Base-by-base conservation (phyloP, 2,797 vertebrate species). In the Sebastes vulpes region DNA sequence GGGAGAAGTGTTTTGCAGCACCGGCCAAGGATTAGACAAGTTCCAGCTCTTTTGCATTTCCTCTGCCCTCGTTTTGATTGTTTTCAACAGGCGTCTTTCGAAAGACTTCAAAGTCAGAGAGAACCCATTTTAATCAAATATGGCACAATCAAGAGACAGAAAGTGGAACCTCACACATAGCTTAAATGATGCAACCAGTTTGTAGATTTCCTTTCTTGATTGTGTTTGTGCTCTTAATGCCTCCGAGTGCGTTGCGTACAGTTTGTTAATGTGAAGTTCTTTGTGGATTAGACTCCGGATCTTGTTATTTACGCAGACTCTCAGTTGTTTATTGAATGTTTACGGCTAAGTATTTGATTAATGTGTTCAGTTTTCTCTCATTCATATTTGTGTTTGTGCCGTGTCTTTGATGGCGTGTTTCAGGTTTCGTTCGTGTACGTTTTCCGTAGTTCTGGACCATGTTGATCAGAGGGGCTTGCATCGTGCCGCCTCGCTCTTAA, bases 401-500 rank as follows among this genome's bases (percentile, higher is more conserved):
- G 53, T 1, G 35, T 79, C 61, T 72, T 82, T 59, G 75, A 72
- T 42, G 72, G 18, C 3, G 10, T 48, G 75, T 68, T 57, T 89
- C 67, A 54, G 77, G 68, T 89, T 89, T 89, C 75, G 18, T 69
- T 82, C 21, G 3, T 32, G 48, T 53, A 6, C 6, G 1, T 66
- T 18, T 68, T 68, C 54, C n/a, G 9, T 60, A 23, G 65, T 38
- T 52, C 48, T 8, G 32, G 38, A 56, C 61, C 6, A 56, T 61
- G 63, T 75, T 20, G 89, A 94, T 93, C 86, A 77, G 68, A 68
- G 64, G 35, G 82, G 32, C 75, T 73, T 84, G 85, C 84, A 88
- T 91, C 73, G 84, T 68, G 88, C 77, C 72, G 84, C 89, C 82
- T 89, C 75, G 3, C 84, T 80, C 72, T 82, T 79, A 64, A 87